These are phyloP conservation scores for Pandemis corylana DNA, from an alignment of 2,888 invertebrate genomes.

Conservation along the genomic window DNA sequence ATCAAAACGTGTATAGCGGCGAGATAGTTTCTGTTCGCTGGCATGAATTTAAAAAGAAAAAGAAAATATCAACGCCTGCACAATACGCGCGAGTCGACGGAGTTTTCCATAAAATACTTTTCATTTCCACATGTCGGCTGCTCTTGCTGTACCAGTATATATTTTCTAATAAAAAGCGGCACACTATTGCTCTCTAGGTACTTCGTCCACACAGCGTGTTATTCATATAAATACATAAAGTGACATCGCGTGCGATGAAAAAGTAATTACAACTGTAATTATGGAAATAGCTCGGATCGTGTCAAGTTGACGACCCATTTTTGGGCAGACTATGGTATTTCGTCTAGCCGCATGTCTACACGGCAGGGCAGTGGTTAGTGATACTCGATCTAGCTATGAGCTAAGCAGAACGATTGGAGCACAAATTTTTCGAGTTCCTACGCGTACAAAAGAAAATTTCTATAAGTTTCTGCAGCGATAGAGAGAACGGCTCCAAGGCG, in stretches of 20 bases:
- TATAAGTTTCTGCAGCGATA: not conserved
- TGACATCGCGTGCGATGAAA: conserved; percentile 28
- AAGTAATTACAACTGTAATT: conserved; percentile 13
- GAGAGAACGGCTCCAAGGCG: not conserved
- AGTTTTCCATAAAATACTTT: conserved; percentile 33
- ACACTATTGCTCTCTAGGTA: not conserved
- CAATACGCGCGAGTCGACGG: conserved; percentile 32
- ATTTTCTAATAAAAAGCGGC: not conserved
- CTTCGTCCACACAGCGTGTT: not conserved
- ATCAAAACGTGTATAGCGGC: conserved; percentile 20
- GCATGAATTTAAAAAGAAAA: conserved; percentile 25
- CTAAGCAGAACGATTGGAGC: not conserved
- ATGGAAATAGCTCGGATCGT: conserved; percentile 13
- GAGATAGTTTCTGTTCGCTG: conserved; percentile 19
- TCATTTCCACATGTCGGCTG: conserved; percentile 32
- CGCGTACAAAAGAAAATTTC: not conserved
- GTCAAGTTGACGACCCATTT: conserved; percentile 30
- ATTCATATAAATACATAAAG: not conserved
- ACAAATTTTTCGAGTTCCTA: not conserved
- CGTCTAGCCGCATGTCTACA: conserved; percentile 2
- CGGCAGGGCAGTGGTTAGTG: not conserved
- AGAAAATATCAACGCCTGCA: conserved; percentile 22
- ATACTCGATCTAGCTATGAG: not conserved
- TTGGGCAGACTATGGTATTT: not conserved
- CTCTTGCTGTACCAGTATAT: conserved; percentile 11